Conservation (phyloP, 2,797 vertebrate genomes). For the Eulemur coronatus region DNA sequence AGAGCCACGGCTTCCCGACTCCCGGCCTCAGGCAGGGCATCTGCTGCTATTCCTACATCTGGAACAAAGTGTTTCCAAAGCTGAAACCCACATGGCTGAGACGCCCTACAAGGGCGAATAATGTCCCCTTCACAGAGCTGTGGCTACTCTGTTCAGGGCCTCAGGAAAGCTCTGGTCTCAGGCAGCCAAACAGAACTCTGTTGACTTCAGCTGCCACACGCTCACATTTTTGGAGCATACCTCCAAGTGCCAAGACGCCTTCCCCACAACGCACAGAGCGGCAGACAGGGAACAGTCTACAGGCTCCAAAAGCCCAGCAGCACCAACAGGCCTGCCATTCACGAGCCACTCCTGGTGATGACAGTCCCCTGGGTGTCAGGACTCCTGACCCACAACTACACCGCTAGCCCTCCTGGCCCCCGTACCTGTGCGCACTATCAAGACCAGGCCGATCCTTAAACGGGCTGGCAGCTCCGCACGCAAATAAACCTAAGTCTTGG, state of each 20-base stretch:
- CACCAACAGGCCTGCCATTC: background rate
- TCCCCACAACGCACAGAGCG: background rate
- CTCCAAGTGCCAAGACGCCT: background rate
- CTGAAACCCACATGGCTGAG: background rate
- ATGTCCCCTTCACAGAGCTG: fast-evolving
- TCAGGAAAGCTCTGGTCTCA: background rate
- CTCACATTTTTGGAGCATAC: background rate
- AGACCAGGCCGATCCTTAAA: background rate
- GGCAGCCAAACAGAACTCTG: background rate
- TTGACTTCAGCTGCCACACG: background rate
- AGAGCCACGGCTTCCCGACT: background rate
- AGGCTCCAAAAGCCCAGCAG: background rate
- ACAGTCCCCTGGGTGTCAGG: background rate
- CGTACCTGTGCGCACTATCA: fast-evolving
- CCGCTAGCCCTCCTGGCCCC: too few species aligned
- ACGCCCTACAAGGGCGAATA: background rate
- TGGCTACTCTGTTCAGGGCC: background rate
- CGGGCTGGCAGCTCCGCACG: background rate
- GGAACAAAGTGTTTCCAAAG: background rate
- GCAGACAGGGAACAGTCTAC: too few species aligned
- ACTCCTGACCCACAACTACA: background rate
- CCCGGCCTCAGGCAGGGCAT: fast-evolving
- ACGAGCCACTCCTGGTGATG: background rate
- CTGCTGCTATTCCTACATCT: background rate
- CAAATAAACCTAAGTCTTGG: background rate